Conservation (phyloP, 2,888 invertebrate genomes). For the Lochmaea capreae region DNA sequence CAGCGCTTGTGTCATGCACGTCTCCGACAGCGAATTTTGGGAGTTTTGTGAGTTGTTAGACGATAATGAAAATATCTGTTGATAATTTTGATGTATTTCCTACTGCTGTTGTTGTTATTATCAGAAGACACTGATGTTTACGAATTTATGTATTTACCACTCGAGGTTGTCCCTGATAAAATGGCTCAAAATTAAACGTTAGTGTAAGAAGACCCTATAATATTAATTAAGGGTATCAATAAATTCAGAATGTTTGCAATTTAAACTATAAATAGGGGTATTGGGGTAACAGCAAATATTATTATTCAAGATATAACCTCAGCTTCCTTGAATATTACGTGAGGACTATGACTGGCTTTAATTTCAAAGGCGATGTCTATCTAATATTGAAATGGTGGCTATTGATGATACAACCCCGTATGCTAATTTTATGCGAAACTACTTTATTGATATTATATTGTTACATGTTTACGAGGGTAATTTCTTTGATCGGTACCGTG, state of each 20-base stretch:
- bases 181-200: not conserved
- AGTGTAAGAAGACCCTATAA: not conserved
- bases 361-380: slow-evolving; percentile 12
- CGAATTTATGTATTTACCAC: too few relatives aligned
- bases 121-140: too few relatives aligned
- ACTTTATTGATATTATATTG: slow-evolving; percentile 20
- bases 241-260: slow-evolving; percentile 9
- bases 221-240: slow-evolving; percentile 9
- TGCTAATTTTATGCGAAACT: slow-evolving; percentile 10
- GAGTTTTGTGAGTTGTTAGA: too few relatives aligned
- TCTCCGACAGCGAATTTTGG: too few relatives aligned
- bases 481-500: too few relatives aligned
- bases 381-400: slow-evolving; percentile 12
- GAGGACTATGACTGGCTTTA: not conserved
- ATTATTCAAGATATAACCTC: slow-evolving; percentile 17
- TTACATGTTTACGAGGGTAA: too few relatives aligned
- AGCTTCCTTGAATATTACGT: slow-evolving; percentile 8
- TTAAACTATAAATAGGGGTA: slow-evolving; percentile 1
- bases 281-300: not conserved
- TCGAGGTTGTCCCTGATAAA: too few relatives aligned
- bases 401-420: slow-evolving; percentile 1
- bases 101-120: too few relatives aligned
- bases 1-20: too few relatives aligned
- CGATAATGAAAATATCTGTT: too few relatives aligned
- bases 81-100: too few relatives aligned